Base-by-base conservation (phyloP, 2,888 invertebrate genomes). In the Tachina fera region DNA sequence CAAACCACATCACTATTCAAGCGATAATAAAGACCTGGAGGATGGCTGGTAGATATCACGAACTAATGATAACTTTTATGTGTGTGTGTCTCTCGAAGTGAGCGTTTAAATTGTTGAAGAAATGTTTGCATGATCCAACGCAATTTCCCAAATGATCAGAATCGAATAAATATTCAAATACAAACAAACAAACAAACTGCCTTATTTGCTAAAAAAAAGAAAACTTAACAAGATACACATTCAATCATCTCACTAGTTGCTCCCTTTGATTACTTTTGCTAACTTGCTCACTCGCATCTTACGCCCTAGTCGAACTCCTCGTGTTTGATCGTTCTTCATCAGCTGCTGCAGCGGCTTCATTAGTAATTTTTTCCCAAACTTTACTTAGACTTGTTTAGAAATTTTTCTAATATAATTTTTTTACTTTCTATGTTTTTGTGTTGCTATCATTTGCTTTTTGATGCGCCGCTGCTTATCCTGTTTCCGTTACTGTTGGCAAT, bases 291-390 rank as follows among this genome's bases (percentile, higher is more conserved):
- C 88, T 88, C 86, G 84, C 87, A 88, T 88, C 87, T 84, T 86
- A 88, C 74, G 85, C 87, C 89, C 83, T 83, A 86, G 60, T 76
- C 88, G 89, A 88, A 31, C 31, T 31, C 85, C 85, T 76, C 80
- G 85, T 90, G 89, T 81, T 82, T 90, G 89, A 80, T 88, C 89
- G 89, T 89, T 90, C 87, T 84, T 89, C 90, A 83, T 86, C 89
- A 82, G 88, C 89, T 90, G 91, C 91, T 88, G 90, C 85, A 89
- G 90, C 89, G 91, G 90, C 90, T 91, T 90, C 91, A 92, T 92
- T 92, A 90, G 92, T 92, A 92, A 92, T 92, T 92, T 91, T 90
- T 91, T 89, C 90, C 90, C 90, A 90, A 89, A 89, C 87, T 87
- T 89, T 91, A 88, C 83, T 71, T 77, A 75, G 47, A 72, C 63